A percentile compares a stretch with the other conserved stretches of the same genome.
phyloP scores from a whole-genome alignment of 2,888 invertebrate species.

The Melinopterus prodromus region DNA sequence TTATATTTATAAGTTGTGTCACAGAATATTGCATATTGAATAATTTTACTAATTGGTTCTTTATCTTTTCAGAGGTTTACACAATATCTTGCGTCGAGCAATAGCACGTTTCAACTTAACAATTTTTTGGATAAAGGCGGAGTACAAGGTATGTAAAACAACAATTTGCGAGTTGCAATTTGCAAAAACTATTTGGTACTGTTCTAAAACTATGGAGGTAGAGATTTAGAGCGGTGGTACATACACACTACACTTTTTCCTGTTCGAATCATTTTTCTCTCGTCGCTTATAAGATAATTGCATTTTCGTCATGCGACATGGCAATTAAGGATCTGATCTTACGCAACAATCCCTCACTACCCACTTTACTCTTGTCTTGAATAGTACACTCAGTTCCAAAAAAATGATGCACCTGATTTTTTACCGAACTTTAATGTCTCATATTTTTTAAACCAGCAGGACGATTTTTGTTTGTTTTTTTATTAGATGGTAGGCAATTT shows the following conservation, averaged over 20 bases:
- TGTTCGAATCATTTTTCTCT: background rate
- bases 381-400: too few relatives aligned
- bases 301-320: constrained; percentile 4
- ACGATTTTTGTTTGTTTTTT: too few relatives aligned
- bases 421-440: too few relatives aligned
- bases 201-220: background rate
- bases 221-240: background rate
- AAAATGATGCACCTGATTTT: too few relatives aligned
- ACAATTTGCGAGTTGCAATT: background rate
- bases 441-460: too few relatives aligned
- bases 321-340: background rate
- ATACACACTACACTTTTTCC: background rate
- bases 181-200: constrained; percentile 5
- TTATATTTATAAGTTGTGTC: too few relatives aligned
- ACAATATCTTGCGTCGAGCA: constrained; percentile 99
- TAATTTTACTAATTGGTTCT: constrained; percentile 30
- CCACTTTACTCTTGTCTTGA: background rate
- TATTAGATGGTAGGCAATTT: too few relatives aligned
- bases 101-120: constrained; percentile 98
- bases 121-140: constrained; percentile 98
- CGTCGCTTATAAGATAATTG: background rate
- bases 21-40: background rate
- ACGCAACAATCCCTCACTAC: background rate
- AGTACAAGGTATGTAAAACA: constrained; percentile 83
- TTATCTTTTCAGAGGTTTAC: constrained; percentile 90